phyloP scores from a whole-genome alignment of 1,140 invertebrate species.

The Dendrolimus kikuchii region DNA sequence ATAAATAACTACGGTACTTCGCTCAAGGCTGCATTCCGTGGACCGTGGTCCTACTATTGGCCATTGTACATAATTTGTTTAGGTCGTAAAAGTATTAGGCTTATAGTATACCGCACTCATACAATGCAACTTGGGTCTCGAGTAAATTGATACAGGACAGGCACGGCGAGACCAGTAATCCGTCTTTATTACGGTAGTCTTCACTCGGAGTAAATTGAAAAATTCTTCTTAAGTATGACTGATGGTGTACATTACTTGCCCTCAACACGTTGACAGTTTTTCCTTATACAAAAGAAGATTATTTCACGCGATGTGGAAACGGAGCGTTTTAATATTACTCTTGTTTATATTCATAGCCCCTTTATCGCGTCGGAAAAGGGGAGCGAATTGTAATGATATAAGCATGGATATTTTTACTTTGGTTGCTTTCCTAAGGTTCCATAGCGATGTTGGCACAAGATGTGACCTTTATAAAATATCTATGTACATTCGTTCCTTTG shows the following conservation, averaged over 20 bases:
- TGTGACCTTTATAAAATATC: too few species aligned
- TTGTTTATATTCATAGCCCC: conserved; percentile 64
- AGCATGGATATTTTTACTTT: conserved; percentile 39
- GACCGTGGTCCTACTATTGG: not conserved
- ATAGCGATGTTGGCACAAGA: too few species aligned
- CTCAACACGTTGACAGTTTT: conserved; percentile 52
- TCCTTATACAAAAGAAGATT: conserved; percentile 61
- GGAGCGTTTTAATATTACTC: conserved; percentile 60
- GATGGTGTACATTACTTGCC: conserved; percentile 62
- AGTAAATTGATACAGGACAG: conserved; percentile 29
- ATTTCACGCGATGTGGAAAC: conserved; percentile 47
- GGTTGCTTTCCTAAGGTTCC: conserved; percentile 15
- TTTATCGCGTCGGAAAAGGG: conserved; percentile 36
- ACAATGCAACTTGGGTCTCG: conserved; percentile 2
- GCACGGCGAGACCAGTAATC: conserved; percentile 37
- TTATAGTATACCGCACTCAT: conserved; percentile 1
- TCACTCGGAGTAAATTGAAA: conserved; percentile 58
- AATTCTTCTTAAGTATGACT: conserved; percentile 66
- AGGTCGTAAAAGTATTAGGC: not conserved
- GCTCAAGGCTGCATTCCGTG: not conserved
- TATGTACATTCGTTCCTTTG: too few species aligned
- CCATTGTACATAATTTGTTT: conserved; percentile 1
- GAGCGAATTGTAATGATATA: conserved; percentile 43
- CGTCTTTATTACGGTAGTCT: conserved; percentile 57
- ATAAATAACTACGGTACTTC: not conserved